A percentile compares a stretch with the other conserved stretches of the same genome.
These are phyloP conservation scores for Drosophila serrata DNA, from an alignment of 1,140 invertebrate species.

Conservation along the genomic window DNA sequence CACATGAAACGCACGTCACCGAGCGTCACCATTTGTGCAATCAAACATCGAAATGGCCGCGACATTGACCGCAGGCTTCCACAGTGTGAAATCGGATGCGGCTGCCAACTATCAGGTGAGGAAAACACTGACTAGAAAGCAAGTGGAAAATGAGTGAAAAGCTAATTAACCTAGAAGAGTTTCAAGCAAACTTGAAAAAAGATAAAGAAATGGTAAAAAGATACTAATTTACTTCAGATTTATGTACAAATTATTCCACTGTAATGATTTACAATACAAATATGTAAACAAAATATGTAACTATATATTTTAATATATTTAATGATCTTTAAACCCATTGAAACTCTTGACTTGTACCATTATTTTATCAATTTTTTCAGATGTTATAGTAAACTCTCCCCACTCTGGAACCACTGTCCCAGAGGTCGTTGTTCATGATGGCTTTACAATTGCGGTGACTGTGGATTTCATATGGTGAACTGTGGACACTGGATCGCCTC, in stretches of 20 bases:
- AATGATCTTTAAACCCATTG: neutral
- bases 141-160: neutral
- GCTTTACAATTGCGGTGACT: conserved; percentile 16
- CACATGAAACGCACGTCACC: conserved; percentile 36
- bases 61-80: conserved; percentile 50
- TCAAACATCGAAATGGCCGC: conserved; percentile 58
- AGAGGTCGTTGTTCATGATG: conserved; percentile 13
- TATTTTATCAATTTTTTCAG: neutral
- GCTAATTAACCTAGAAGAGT: neutral
- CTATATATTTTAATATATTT: neutral
- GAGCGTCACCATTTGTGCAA: conserved; percentile 45
- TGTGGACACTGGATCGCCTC: conserved; percentile 8
- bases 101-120: neutral
- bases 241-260: neutral
- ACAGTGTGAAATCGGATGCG: conserved; percentile 56
- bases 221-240: neutral
- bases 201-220: neutral
- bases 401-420: conserved; percentile 3
- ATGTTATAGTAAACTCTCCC: no score
- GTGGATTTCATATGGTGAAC: conserved; percentile 12
- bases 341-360: no score
- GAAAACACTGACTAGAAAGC: neutral
- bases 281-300: no score
- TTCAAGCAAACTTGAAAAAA: neutral
- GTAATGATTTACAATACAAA: neutral